Evolutionary conservation across 2,888 invertebrate species (phyloP).

Genomic region (Teleiodes luculella): DNA sequence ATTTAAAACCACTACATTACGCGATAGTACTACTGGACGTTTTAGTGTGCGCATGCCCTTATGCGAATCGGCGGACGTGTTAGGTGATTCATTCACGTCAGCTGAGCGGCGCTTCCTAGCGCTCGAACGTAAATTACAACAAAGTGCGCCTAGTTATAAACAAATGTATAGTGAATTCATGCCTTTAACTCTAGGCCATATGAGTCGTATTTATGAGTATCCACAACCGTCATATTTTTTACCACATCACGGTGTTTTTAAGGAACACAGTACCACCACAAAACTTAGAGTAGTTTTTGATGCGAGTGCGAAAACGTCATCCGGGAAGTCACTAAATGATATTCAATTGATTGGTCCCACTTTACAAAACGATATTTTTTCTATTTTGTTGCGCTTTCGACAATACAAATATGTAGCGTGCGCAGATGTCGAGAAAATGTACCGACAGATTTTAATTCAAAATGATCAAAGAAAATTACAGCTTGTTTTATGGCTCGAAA

Average conservation of each 20-base stretch:
- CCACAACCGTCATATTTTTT: conserved; percentile 20
- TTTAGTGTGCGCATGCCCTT: conserved; percentile 13
- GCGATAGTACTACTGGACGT: conserved; percentile 6
- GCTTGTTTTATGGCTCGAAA: conserved; percentile 36
- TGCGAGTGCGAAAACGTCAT: conserved; percentile 18
- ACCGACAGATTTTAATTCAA: conserved; percentile 30
- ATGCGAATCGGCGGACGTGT: conserved; percentile 9
- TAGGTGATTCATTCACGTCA: conserved; percentile 1
- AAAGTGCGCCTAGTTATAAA: conserved; percentile 12
- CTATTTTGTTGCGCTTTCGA: conserved; percentile 30
- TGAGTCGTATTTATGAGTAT: conserved; percentile 20
- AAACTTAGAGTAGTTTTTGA: conserved; percentile 24
- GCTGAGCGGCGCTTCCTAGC: conserved; percentile 12
- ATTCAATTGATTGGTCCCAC: conserved; percentile 28
- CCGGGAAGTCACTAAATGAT: conserved; percentile 27
- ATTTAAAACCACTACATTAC: conserved; percentile 16
- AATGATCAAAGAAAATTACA: conserved; percentile 32
- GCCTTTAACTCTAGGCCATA: conserved; percentile 18
- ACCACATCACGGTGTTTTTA: conserved; percentile 23
- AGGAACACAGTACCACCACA: conserved; percentile 19
- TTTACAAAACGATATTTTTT: conserved; percentile 30
- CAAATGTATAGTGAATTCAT: conserved; percentile 19
- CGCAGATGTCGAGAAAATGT: conserved; percentile 37
- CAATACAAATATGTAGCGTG: conserved; percentile 30
- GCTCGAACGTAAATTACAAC: conserved; percentile 15